These are phyloP conservation scores for Diphyllodes magnificus DNA, from an alignment of 2,113 vertebrate species.

Conservation along the genomic window DNA sequence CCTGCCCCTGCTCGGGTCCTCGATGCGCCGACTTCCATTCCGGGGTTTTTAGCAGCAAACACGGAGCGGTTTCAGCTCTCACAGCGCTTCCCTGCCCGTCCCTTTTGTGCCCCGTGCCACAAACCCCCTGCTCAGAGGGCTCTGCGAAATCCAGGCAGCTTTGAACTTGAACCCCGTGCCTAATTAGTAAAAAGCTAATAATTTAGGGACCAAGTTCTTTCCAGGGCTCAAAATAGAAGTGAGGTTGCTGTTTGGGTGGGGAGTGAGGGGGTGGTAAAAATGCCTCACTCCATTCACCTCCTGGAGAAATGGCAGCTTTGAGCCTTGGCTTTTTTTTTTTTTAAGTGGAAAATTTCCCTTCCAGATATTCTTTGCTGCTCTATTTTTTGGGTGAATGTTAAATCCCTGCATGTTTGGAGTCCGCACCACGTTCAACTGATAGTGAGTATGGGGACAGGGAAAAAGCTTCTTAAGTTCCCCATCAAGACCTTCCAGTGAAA, in stretches of 20 bases:
- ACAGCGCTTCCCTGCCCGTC: neutral
- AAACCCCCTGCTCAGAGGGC: neutral
- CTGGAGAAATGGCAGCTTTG: neutral
- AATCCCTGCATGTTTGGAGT: rapidly evolving
- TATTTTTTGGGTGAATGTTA: too few relatives aligned
- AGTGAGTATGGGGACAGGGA: neutral
- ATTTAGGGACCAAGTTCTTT: neutral
- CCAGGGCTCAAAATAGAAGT: neutral
- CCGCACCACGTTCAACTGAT: rapidly evolving
- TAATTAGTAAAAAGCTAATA: neutral
- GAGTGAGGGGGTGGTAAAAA: neutral
- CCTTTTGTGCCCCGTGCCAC: neutral
- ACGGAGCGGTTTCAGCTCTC: rapidly evolving
- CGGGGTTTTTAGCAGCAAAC: rapidly evolving
- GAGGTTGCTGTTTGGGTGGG: neutral
- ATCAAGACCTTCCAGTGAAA: neutral
- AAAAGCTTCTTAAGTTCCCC: neutral
- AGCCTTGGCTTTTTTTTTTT: neutral
- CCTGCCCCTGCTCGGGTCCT: neutral
- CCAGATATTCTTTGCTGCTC: neutral
- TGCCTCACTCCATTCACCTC: neutral
- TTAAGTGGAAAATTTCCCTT: neutral
- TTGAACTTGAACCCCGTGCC: neutral
- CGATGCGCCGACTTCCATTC: rapidly evolving
- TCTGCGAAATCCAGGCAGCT: neutral